Conservation (phyloP, 2,888 invertebrate genomes). For the Callimorpha dominula region DNA sequence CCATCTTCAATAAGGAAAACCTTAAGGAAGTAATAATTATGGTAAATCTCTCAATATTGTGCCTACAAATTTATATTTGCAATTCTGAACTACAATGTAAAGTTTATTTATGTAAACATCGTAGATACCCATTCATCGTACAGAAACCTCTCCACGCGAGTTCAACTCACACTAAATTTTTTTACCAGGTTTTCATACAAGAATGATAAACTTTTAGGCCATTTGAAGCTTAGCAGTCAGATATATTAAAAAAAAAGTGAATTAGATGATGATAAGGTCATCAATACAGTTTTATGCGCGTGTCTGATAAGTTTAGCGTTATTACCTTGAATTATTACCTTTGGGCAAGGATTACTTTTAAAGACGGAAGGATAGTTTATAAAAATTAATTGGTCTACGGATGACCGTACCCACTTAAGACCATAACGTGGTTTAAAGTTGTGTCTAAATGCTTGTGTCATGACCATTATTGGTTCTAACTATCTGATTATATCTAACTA, state of each 20-base stretch:
- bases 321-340: not conserved
- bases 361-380: constrained; percentile 2
- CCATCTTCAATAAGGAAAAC: no score
- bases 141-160: no score
- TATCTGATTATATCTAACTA: no score
- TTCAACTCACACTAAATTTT: not conserved
- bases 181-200: no score
- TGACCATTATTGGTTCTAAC: not conserved
- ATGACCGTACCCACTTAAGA: not conserved
- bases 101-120: not conserved
- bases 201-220: no score
- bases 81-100: not conserved
- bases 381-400: not conserved
- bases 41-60: not conserved
- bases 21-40: not conserved
- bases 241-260: no score
- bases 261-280: not conserved
- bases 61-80: no score
- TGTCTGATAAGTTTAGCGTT: not conserved
- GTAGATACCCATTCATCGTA: not conserved
- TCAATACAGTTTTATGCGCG: not conserved
- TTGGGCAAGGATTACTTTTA: not conserved
- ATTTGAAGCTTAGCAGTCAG: no score
- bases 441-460: not conserved
- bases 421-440: not conserved